Conservation (phyloP, 2,888 invertebrate species). For the Graphium colonna region DNA sequence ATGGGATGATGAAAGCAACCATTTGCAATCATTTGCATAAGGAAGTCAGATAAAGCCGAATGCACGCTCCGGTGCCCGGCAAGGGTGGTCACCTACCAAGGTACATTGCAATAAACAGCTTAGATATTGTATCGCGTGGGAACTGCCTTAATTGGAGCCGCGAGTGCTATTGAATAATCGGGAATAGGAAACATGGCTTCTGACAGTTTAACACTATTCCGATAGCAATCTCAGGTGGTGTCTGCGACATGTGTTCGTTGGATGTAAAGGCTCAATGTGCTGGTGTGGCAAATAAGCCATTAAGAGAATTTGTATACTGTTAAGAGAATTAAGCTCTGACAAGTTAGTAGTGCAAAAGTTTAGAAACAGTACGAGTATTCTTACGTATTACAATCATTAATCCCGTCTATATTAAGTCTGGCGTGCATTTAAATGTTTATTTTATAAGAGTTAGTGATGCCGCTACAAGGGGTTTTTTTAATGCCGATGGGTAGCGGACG, state of each 20-base stretch:
- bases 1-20: slow-evolving; percentile 44
- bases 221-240: not conserved
- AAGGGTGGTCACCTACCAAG: slow-evolving; percentile 45
- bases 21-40: slow-evolving; percentile 69
- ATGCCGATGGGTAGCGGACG: too few species aligned
- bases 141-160: slow-evolving; percentile 31
- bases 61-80: slow-evolving; percentile 37
- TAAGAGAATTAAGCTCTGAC: not conserved
- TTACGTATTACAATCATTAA: not conserved
- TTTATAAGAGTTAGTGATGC: too few species aligned
- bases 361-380: not conserved
- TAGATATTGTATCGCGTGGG: slow-evolving; percentile 29
- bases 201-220: slow-evolving; percentile 7
- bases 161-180: slow-evolving; percentile 28
- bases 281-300: not conserved
- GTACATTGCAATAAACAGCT: slow-evolving; percentile 30
- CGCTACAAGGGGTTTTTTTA: too few species aligned
- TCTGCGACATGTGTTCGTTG: not conserved
- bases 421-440: too few species aligned
- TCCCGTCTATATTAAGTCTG: slow-evolving; percentile 30
- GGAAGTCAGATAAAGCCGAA: slow-evolving; percentile 57
- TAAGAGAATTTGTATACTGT: not conserved
- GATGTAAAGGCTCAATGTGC: not conserved
- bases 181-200: not conserved
- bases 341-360: not conserved